Conservation (phyloP, 1,140 invertebrate species). For the Drosophila parvula region DNA sequence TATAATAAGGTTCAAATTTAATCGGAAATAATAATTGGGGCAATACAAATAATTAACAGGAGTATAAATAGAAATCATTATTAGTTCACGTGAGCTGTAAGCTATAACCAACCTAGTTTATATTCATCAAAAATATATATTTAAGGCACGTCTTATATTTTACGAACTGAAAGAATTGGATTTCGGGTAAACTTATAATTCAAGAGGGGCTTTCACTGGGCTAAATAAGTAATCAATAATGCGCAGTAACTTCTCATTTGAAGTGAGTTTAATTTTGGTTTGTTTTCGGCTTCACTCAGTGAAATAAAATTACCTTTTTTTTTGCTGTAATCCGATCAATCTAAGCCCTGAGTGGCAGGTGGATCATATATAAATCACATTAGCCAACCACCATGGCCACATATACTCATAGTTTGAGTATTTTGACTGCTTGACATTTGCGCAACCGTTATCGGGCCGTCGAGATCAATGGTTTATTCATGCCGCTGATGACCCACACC, state of each 20-base stretch:
- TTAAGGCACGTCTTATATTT: too few species aligned
- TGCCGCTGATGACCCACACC: slow-evolving; percentile 36
- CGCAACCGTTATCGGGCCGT: slow-evolving; percentile 33
- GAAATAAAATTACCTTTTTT: neutral
- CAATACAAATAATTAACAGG: slow-evolving; percentile 13
- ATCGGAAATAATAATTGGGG: slow-evolving; percentile 15
- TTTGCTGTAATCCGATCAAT: neutral
- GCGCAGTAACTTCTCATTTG: neutral
- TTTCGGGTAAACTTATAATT: neutral
- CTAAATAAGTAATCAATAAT: neutral
- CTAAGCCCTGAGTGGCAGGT: neutral
- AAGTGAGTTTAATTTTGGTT: too few species aligned
- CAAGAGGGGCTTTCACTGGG: neutral
- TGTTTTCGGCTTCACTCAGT: neutral
- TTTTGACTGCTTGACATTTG: slow-evolving; percentile 40
- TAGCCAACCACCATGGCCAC: neutral
- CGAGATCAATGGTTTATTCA: slow-evolving; percentile 59
- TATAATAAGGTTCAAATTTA: slow-evolving; percentile 40
- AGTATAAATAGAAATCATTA: neutral
- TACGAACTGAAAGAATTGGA: neutral
- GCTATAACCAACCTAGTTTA: neutral
- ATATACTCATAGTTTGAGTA: slow-evolving; percentile 4
- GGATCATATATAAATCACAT: slow-evolving; percentile 20
- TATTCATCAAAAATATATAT: neutral
- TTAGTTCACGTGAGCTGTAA: slow-evolving; percentile 1